These are phyloP conservation scores for Bedellia somnulentella DNA, from an alignment of 2,888 invertebrate species.

Conservation along the genomic window DNA sequence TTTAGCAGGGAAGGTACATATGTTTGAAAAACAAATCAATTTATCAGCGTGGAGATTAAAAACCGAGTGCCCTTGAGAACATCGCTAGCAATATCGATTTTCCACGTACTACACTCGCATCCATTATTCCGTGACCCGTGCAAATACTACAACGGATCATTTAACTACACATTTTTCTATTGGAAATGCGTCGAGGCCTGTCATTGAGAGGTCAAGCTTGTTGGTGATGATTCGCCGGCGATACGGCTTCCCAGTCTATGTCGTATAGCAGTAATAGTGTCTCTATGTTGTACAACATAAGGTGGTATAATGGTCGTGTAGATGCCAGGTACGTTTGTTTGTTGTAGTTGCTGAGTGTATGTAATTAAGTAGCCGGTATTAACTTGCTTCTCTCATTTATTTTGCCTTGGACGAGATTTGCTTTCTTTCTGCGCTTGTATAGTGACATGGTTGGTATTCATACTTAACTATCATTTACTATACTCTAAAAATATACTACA, in stretches of 20 bases:
- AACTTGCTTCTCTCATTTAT: not conserved
- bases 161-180: not conserved
- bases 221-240: constrained; percentile 12
- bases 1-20: no score
- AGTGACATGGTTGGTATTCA: not conserved
- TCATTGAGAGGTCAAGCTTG: not conserved
- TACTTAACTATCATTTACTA: not conserved
- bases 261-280: not conserved
- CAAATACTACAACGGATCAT: not conserved
- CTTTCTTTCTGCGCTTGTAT: not conserved
- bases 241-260: constrained; percentile 40
- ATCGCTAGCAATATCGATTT: constrained; percentile 53
- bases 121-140: not conserved
- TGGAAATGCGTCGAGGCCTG: not conserved
- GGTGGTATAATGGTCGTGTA: not conserved
- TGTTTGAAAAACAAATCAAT: no score
- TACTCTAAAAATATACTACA: not conserved
- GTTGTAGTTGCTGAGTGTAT: constrained; percentile 16
- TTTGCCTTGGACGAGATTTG: constrained; percentile 1
- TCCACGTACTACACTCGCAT: constrained; percentile 23
- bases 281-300: not conserved
- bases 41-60: constrained; percentile 10
- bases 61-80: constrained; percentile 32
- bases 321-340: not conserved
- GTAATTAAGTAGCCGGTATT: constrained; percentile 25